Percentiles rank a stretch among this genome's conserved stretches.
These are phyloP conservation scores for Tetranychus truncatus DNA, from an alignment of 2,888 invertebrate genomes.

Conservation along the genomic window DNA sequence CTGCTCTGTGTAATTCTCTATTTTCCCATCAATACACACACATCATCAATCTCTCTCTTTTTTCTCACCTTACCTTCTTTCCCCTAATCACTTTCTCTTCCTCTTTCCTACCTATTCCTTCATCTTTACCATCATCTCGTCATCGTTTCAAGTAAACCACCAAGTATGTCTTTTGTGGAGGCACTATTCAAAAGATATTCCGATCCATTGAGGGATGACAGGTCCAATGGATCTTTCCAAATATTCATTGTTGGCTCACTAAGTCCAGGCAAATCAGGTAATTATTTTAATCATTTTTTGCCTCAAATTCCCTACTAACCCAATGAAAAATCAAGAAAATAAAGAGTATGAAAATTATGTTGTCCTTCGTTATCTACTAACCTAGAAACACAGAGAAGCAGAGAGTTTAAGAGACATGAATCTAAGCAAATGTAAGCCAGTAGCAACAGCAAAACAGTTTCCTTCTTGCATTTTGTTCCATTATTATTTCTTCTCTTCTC, in stretches of 20 bases:
- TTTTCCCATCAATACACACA: neutral
- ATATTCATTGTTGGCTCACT: constrained; percentile 53
- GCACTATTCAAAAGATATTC: constrained; percentile 6
- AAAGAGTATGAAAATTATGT: too few species aligned
- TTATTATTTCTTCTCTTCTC: neutral
- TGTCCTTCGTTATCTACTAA: too few species aligned
- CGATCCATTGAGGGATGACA: neutral
- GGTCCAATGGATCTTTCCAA: constrained; percentile 43
- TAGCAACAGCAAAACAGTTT: too few species aligned
- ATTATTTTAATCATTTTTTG: neutral
- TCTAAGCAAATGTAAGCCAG: too few species aligned
- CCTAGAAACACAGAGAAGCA: too few species aligned
- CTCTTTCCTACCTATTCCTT: too few species aligned
- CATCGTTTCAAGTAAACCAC: neutral
- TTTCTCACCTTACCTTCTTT: neutral
- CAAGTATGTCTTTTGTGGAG: constrained; percentile 11
- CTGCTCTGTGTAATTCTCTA: neutral
- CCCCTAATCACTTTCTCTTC: too few species aligned
- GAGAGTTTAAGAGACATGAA: too few species aligned
- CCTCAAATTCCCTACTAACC: neutral
- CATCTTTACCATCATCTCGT: neutral
- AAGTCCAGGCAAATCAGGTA: constrained; percentile 48
- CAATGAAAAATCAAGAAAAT: too few species aligned
- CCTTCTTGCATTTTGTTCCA: too few species aligned
- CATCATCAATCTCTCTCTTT: neutral